Evolutionary conservation across 2,888 invertebrate genomes (phyloP).

Genomic region (Noctua pronuba): DNA sequence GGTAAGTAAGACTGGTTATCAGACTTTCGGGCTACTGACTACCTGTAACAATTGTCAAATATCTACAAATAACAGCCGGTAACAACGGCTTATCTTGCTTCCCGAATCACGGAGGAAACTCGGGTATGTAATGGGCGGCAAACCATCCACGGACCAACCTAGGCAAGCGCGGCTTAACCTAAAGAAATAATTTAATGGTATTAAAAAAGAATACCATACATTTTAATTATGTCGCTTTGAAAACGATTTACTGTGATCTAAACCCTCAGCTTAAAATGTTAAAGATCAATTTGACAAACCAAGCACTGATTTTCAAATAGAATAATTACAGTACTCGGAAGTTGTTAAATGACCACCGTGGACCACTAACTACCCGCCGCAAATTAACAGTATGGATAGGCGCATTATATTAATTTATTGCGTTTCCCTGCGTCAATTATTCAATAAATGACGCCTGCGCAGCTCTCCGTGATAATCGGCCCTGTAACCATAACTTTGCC

Average conservation of each 20-base stretch:
- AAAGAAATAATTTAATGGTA: background rate
- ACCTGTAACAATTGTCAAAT: background rate
- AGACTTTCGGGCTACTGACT: background rate
- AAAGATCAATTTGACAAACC: background rate
- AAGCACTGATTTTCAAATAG: constrained; percentile 4
- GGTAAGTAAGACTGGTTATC: background rate
- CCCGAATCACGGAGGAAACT: background rate
- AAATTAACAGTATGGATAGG: constrained; percentile 41
- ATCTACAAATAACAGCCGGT: background rate
- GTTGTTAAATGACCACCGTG: constrained; percentile 4
- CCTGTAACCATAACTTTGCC: constrained; percentile 73
- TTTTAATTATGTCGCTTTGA: background rate
- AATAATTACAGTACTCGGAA: constrained; percentile 21
- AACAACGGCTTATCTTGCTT: background rate
- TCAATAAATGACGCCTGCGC: constrained; percentile 76
- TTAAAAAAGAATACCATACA: background rate
- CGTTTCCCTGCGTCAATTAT: constrained; percentile 72
- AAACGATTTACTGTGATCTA: background rate
- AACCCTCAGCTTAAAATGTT: background rate
- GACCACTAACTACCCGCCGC: constrained; percentile 25
- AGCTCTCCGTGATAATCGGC: constrained; percentile 74
- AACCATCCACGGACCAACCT: background rate
- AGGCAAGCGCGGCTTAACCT: background rate
- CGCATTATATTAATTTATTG: constrained; percentile 57
- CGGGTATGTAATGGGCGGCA: background rate